Conservation (phyloP, 1,140 invertebrate species). For the Drosophila takahashii region DNA sequence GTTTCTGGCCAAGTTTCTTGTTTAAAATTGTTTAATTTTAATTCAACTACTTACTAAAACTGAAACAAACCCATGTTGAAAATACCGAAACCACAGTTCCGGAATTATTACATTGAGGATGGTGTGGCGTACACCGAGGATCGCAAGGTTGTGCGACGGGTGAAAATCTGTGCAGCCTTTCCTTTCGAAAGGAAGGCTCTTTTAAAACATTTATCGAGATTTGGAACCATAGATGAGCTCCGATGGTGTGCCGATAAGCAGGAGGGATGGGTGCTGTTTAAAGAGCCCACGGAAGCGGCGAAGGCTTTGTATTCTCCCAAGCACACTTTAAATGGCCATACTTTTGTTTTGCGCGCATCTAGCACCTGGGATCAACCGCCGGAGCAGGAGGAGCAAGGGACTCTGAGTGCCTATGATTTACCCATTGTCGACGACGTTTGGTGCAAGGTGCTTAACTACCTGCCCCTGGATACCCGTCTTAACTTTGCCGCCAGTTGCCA, state of each 20-base stretch:
- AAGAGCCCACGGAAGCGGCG: neutral
- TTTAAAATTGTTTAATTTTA: too few species aligned
- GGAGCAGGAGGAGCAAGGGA: neutral
- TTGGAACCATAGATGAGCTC: neutral
- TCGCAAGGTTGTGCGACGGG: neutral
- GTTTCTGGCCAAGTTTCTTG: too few species aligned
- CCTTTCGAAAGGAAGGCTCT: neutral
- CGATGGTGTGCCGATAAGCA: neutral
- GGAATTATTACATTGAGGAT: neutral
- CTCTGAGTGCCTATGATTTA: neutral
- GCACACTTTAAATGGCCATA: neutral
- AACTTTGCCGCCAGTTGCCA: neutral
- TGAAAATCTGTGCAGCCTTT: neutral
- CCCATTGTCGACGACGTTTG: neutral
- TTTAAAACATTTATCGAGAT: neutral
- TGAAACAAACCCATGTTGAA: neutral
- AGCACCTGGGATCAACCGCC: neutral
- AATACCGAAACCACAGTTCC: too few species aligned
- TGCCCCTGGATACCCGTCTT: neutral
- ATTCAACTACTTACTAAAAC: too few species aligned
- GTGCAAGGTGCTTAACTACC: neutral
- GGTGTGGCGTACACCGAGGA: constrained; percentile 1
- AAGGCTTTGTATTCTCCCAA: neutral
- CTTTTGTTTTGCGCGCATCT: neutral
- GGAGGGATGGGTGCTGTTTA: neutral